Conservation (phyloP, 2,888 invertebrate species). For the Neuroscelio doddi region DNA sequence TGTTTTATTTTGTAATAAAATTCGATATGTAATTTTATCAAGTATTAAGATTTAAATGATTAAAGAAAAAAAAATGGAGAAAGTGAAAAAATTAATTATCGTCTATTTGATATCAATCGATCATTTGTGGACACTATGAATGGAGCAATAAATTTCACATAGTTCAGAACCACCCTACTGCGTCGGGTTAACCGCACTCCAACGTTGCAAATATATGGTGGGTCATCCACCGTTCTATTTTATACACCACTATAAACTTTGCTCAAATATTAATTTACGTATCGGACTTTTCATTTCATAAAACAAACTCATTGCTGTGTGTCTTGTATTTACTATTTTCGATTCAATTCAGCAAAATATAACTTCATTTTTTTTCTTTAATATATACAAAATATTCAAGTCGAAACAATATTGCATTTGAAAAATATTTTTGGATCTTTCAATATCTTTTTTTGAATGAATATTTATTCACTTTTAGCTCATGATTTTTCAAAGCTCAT, state of each 20-base stretch:
- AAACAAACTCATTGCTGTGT: background rate
- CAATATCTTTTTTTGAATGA: too few relatives aligned
- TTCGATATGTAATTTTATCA: too few relatives aligned
- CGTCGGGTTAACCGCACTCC: slow-evolving; percentile 18
- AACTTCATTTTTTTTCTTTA: background rate
- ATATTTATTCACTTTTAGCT: slow-evolving; percentile 29
- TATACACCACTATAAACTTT: background rate
- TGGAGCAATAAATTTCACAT: slow-evolving; percentile 21
- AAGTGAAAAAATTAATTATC: slow-evolving; percentile 6
- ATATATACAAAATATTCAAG: too few relatives aligned
- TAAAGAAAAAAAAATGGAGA: too few relatives aligned
- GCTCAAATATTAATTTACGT: background rate
- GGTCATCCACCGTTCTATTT: background rate
- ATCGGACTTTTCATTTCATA: background rate
- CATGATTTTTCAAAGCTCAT: slow-evolving; percentile 6
- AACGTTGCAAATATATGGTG: slow-evolving; percentile 8
- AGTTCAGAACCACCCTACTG: slow-evolving; percentile 14
- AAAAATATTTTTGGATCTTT: background rate
- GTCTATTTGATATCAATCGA: slow-evolving; percentile 16
- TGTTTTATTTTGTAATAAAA: too few relatives aligned
- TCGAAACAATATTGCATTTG: background rate
- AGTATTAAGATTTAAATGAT: too few relatives aligned
- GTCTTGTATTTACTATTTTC: too few relatives aligned
- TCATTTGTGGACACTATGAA: slow-evolving; percentile 28
- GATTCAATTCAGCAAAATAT: too few relatives aligned